Conservation (phyloP, 1,140 invertebrate genomes). For the Ephestia elutella region DNA sequence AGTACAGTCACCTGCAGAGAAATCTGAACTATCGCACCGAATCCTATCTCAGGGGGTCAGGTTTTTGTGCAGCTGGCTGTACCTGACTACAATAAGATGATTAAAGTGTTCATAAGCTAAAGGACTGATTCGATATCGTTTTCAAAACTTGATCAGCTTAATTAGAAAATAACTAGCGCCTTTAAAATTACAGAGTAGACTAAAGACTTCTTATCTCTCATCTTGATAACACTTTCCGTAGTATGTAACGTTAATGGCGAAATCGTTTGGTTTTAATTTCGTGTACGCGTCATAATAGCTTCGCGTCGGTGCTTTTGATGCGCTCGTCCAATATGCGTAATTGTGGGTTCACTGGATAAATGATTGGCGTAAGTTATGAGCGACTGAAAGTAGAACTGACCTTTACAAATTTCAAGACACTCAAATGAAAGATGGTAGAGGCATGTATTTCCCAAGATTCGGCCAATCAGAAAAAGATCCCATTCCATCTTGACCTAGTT, state of each 20-base stretch:
- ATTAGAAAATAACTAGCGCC: conserved; percentile 4
- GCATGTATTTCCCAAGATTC: no score
- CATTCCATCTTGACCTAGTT: no score
- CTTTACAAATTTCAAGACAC: no score
- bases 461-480: no score
- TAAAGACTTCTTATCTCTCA: conserved; percentile 13
- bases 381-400: background rate
- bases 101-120: no score
- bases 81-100: no score
- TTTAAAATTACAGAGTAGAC: conserved; percentile 2
- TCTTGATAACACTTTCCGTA: conserved; percentile 20
- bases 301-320: conserved; percentile 57
- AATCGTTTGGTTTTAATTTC: conserved; percentile 56
- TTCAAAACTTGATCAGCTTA: background rate
- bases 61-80: no score
- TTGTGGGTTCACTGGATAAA: conserved; percentile 59
- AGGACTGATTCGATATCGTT: no score
- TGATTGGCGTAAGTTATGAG: conserved; percentile 34
- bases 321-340: conserved; percentile 67
- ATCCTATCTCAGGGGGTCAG: no score
- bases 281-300: conserved; percentile 51
- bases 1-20: no score
- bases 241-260: conserved; percentile 35
- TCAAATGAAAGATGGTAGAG: no score
- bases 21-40: no score